phyloP scores from a whole-genome alignment of 2,113 vertebrate species.

The Esox niger region DNA sequence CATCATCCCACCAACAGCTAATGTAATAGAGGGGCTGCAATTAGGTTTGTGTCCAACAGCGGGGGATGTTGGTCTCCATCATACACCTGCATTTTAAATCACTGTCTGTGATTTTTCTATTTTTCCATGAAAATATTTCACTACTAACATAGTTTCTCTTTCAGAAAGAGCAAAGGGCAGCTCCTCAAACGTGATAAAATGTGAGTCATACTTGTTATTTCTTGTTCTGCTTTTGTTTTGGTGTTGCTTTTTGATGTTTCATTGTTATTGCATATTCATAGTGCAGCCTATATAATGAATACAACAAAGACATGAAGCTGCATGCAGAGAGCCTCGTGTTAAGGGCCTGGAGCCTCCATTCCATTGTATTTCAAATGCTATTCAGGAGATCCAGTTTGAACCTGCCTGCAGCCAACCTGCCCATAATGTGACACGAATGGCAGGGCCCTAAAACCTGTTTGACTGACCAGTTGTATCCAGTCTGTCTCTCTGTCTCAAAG shows the following conservation, averaged over 20 bases:
- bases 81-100: constrained; percentile 71
- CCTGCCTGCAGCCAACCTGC: too few relatives aligned
- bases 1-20: constrained; percentile 73
- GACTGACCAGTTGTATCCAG: too few relatives aligned
- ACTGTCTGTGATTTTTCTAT: constrained; percentile 16
- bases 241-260: too few relatives aligned
- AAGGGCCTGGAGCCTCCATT: constrained; percentile 47
- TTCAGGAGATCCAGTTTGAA: not conserved
- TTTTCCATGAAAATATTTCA: not conserved
- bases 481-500: too few relatives aligned
- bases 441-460: too few relatives aligned
- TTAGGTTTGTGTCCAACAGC: constrained; percentile 76
- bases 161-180: constrained; percentile 55
- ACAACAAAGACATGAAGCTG: constrained; percentile 49
- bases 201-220: constrained; percentile 44
- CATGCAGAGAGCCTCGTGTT: constrained; percentile 35
- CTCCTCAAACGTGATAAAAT: constrained; percentile 51
- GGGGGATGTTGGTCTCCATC: constrained; percentile 69
- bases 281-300: constrained; percentile 49
- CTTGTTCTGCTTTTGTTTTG: too few relatives aligned
- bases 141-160: constrained; percentile 9
- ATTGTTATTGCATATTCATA: constrained; percentile 68
- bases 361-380: constrained; percentile 28
- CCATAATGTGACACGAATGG: too few relatives aligned
- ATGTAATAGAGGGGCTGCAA: constrained; percentile 69